Base-by-base conservation (phyloP, 2,888 invertebrate genomes). In the Orthosia gracilis region DNA sequence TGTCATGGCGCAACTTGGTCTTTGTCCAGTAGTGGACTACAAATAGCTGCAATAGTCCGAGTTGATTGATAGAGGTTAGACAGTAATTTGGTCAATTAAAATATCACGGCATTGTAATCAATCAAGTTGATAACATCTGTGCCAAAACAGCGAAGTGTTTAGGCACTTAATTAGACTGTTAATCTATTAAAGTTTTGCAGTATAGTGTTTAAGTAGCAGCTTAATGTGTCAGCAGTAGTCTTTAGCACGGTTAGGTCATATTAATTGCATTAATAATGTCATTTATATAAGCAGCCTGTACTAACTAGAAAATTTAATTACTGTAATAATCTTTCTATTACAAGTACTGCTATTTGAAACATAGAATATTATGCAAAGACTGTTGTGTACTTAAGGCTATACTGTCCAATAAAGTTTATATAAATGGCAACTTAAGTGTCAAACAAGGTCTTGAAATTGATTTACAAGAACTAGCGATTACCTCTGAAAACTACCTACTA, bases 31-130 rank as follows among this genome's bases (percentile, higher is more conserved):
- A 49, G 47, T 78, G 31, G 31, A 52, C 58, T 21, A 7, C 12
- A n/a, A 69, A 73, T 78, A 78, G 18, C 21, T 70, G 58, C 50
- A 12, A 49, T 50, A 59, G 23, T 59, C 47, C 47, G 2, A 50
- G 12, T 55, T 82, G 77, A 82, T 76, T 77, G 77, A 78, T 76
- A 77, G 80, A 61, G 54, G 26, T 40, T 73, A 26, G 75, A 73
- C 73, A 75, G 73, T 75, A 80, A 75, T 75, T 75, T 80, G 40
- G 54, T 75, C 75, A 73, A 73, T 75, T 75, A 61, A 75, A 75
- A 75, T 75, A 49, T 80, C 61, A 21, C 11, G 13, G 73, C 40
- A 55, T 61, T 73, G 80, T 80, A 61, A 80, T 75, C 61, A 73
- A 75, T 80, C 75, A 75, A 15, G 13, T 0, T 21, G 75, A 75